Base-by-base conservation (phyloP, 2,888 invertebrate genomes). In the Atherix ibis region DNA sequence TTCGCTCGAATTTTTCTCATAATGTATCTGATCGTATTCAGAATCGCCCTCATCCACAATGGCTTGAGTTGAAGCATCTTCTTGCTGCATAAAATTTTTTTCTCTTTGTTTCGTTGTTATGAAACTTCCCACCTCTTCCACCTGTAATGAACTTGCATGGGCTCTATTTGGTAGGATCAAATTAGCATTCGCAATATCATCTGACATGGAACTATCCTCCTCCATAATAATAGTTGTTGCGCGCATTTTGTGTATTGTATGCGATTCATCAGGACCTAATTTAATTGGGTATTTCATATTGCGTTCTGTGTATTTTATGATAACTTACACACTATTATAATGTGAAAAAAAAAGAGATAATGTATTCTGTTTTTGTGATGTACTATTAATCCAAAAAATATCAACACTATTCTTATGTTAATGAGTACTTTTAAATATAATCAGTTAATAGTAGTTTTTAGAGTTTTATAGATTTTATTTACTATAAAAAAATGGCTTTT, bases 211-310 rank as follows among this genome's bases (percentile, higher is more conserved):
- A 38, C 50, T 50, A 27, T 42, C 46, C 48, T 68, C 68, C 46
- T 70, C 70, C 48, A 68, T 70, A 56, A 66, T 67, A 39, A 71
- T 65, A 39, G 69, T 65, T 30, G 67, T 69, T 34, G 72, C 65
- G 33, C 66, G 70, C 67, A 71, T 69, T 67, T 70, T 72, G 65
- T 72, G 71, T 57, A 73, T 66, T 45, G 69, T 67, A 58, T 68
- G 73, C 48, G 68, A 67, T 66, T 73, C 73, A 44, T 72, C 72
- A 46, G 73, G 71, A 71, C 73, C 73, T 74, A 36, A 17, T 22
- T 33, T 65, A 42, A 63, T 64, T 18, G 56, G 65, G 64, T 62
- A 64, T 64, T 65, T 62, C 62, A 18, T n/a, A 16, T 24, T 18
- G 19, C 22, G 31, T 31, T 12, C 14, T 31, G 28, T 27, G 27